phyloP scores from a whole-genome alignment of 2,888 invertebrate genomes.

The Acanthosepion lycidas region DNA sequence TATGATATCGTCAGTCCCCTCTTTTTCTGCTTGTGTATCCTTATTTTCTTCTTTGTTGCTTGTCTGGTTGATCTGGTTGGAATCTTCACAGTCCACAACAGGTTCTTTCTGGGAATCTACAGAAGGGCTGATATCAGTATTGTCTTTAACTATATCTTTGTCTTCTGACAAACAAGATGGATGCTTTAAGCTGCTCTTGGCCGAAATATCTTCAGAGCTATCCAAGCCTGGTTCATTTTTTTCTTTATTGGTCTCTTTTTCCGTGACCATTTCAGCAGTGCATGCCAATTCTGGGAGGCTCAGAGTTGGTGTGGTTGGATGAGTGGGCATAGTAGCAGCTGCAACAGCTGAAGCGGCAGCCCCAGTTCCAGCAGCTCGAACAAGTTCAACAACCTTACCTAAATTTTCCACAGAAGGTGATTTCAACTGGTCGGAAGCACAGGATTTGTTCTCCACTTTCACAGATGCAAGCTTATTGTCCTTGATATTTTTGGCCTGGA shows the following conservation, averaged over 20 bases:
- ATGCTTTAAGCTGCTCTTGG: not conserved
- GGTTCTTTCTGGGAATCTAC: not conserved
- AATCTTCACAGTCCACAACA: not conserved
- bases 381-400: not conserved
- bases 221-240: not conserved
- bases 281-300: not conserved
- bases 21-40: not conserved
- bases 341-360: not conserved
- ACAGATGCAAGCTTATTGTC: not conserved
- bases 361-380: not conserved
- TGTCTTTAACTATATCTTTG: not conserved
- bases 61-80: not conserved
- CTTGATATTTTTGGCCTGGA: not conserved
- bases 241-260: not conserved
- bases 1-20: not conserved
- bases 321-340: not conserved
- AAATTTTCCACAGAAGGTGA: not conserved
- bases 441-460: not conserved
- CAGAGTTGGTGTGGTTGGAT: not conserved
- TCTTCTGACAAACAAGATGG: not conserved
- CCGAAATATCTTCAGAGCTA: not conserved
- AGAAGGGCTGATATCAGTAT: not conserved
- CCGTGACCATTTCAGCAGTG: not conserved
- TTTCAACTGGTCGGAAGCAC: not conserved
- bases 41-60: not conserved